These are phyloP conservation scores for Elgonia sp. DNA, from an alignment of 2,888 invertebrate genomes.

Conservation along the genomic window DNA sequence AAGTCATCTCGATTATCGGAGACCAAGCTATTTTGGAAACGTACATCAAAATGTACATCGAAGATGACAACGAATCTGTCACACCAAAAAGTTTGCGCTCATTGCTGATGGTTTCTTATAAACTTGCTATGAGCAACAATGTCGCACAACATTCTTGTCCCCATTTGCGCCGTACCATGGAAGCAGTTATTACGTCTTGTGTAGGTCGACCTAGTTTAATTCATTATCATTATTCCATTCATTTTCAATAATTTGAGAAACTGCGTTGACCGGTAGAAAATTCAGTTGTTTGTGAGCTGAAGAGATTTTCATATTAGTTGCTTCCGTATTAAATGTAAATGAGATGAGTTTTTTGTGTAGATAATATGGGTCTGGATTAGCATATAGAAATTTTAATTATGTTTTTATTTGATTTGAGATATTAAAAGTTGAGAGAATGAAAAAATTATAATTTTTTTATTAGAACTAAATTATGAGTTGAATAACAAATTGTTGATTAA, in stretches of 20 bases:
- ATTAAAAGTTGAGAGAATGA: too few species aligned
- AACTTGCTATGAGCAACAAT: constrained; percentile 92
- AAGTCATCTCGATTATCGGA: constrained; percentile 88
- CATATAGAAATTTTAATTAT: too few species aligned
- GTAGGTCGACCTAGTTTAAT: constrained; percentile 84
- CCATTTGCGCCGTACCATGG: constrained; percentile 91
- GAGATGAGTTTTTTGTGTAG: too few species aligned
- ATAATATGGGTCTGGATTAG: too few species aligned
- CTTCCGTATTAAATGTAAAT: too few species aligned
- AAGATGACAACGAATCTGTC: constrained; percentile 86
- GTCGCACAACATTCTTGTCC: constrained; percentile 89
- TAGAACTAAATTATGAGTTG: too few species aligned
- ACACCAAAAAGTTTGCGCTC: constrained; percentile 90
- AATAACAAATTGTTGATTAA: too few species aligned
- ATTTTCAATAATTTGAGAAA: not conserved
- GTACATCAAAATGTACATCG: constrained; percentile 90
- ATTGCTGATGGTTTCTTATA: constrained; percentile 92
- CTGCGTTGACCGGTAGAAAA: too few species aligned
- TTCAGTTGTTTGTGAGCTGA: too few species aligned
- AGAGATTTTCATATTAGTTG: too few species aligned
- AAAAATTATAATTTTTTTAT: too few species aligned
- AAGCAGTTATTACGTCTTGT: constrained; percentile 92
- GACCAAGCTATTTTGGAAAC: constrained; percentile 90
- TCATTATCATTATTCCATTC: constrained; percentile 20
- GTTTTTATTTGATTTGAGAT: too few species aligned